These are phyloP conservation scores for Syngnathus rostellatus DNA, from an alignment of 2,797 vertebrate genomes.

Conservation along the genomic window DNA sequence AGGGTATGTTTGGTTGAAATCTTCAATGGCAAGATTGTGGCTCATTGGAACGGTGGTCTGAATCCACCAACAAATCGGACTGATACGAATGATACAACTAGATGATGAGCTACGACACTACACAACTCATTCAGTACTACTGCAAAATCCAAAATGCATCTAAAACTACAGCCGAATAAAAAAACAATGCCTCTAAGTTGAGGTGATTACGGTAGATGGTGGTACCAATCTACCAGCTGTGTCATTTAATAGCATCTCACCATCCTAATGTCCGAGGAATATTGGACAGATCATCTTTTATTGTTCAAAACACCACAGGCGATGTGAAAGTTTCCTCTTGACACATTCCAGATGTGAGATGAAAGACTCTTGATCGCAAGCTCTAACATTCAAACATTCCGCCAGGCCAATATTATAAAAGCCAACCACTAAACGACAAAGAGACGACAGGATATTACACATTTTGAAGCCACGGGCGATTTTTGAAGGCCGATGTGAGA, in stretches of 20 bases:
- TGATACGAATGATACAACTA: not conserved
- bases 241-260: conserved; percentile 22
- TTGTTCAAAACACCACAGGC: conserved; percentile 43
- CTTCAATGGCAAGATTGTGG: not conserved
- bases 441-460: conserved; percentile 56
- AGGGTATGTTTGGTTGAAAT: not conserved
- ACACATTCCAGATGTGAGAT: conserved; percentile 61
- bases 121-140: not conserved
- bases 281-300: conserved; percentile 40
- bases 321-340: conserved; percentile 43
- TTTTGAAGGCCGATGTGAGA: conserved; percentile 40
- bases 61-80: not conserved
- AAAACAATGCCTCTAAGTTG: not conserved
- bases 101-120: not conserved
- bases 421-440: conserved; percentile 36
- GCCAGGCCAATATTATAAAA: conserved; percentile 38
- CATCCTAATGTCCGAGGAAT: conserved; percentile 33
- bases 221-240: conserved; percentile 13
- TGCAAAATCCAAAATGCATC: not conserved
- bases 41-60: not conserved
- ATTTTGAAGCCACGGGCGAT: conserved; percentile 48
- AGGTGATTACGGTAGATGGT: not conserved
- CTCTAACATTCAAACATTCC: conserved; percentile 32
- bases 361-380: conserved; percentile 40
- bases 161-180: not conserved